Evolutionary conservation across 2,113 vertebrate genomes (phyloP).

Genomic region (Oxyura jamaicensis): DNA sequence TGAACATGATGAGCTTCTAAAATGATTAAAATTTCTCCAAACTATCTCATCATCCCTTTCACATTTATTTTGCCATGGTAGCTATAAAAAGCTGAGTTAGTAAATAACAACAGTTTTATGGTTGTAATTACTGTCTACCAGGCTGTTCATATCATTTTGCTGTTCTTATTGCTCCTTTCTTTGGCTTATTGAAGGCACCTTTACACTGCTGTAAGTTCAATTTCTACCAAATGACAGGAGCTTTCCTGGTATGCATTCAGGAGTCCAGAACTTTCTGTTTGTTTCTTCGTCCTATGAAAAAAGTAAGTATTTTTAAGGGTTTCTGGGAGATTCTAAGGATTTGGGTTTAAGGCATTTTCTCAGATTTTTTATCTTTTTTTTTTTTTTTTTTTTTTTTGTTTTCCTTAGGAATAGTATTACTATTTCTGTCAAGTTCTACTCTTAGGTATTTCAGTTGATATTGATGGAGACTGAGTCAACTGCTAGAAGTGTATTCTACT

Average conservation of each 20-base stretch:
- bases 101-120: constrained; percentile 13
- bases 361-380: not conserved
- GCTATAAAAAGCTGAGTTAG: not conserved
- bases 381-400: not conserved
- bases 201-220: constrained; percentile 16
- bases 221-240: constrained; percentile 41
- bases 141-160: constrained; percentile 34
- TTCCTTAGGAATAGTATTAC: not conserved
- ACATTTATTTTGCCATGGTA: constrained; percentile 1
- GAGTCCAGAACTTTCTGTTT: constrained; percentile 15
- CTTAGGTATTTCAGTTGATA: not conserved
- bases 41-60: not conserved
- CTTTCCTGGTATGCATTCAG: constrained; percentile 9
- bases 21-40: not conserved
- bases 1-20: not conserved
- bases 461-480: not conserved
- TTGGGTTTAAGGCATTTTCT: not conserved
- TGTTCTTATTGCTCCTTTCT: constrained; percentile 46
- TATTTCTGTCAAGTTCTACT: not conserved
- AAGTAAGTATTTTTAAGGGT: not conserved
- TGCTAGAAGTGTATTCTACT: not conserved
- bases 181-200: constrained; percentile 47
- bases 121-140: constrained; percentile 49
- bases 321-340: not conserved
- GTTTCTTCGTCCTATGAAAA: not conserved